These are phyloP conservation scores for Digitonthophagus gazella DNA, from an alignment of 2,888 invertebrate species.

Conservation along the genomic window DNA sequence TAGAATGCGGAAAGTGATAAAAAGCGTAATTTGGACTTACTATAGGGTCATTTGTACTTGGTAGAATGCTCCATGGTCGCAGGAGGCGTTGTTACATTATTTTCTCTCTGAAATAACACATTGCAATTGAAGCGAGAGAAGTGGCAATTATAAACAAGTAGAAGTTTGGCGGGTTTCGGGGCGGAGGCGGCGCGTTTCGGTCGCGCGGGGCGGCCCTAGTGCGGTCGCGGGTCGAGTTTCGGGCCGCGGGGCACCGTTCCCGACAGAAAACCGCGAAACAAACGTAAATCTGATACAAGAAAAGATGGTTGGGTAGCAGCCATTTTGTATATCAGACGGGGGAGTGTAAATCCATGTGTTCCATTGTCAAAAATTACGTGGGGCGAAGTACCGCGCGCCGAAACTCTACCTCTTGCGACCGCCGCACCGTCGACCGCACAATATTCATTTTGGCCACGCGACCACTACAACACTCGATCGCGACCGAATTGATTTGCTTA, in stretches of 20 bases:
- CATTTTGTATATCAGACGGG: conserved; percentile 53
- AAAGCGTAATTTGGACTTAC: conserved; percentile 18
- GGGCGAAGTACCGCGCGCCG: conserved; percentile 24
- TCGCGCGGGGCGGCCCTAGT: neutral
- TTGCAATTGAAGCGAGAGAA: conserved; percentile 23
- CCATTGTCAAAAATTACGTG: conserved; percentile 44
- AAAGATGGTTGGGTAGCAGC: conserved; percentile 43
- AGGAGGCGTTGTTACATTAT: conserved; percentile 23
- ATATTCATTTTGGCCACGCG: neutral
- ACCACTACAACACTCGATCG: neutral
- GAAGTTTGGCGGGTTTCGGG: conserved; percentile 6
- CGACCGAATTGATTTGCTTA: conserved; percentile 50
- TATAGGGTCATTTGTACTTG: conserved; percentile 25
- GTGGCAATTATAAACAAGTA: conserved; percentile 29
- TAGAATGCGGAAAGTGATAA: too few relatives aligned
- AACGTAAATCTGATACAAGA: conserved; percentile 29
- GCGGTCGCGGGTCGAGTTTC: conserved; percentile 13
- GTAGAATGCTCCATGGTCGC: conserved; percentile 23
- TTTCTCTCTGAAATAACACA: conserved; percentile 27
- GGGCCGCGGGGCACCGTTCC: conserved; percentile 15
- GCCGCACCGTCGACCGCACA: neutral
- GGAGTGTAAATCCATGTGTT: conserved; percentile 55
- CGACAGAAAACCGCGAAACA: conserved; percentile 22
- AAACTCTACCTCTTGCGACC: conserved; percentile 1
- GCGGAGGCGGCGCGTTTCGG: conserved; percentile 9